Evolutionary conservation across 2,113 vertebrate species (phyloP).

Genomic region (Hippocampus comes): DNA sequence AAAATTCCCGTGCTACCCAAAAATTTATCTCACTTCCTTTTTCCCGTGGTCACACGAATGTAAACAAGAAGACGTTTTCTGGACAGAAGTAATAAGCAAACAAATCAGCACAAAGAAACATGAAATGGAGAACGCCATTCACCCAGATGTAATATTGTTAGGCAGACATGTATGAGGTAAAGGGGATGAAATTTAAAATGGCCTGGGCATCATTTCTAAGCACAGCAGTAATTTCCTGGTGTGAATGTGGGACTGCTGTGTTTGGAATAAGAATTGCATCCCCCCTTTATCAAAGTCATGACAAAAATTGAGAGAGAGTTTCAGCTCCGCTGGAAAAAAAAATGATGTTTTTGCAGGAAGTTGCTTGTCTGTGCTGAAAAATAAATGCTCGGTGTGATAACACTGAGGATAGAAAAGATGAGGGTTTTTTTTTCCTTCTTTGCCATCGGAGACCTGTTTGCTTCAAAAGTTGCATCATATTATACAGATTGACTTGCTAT

Average conservation of each 20-base stretch:
- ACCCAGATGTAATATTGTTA: neutral
- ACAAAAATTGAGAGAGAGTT: neutral
- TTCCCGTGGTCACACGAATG: too few species aligned
- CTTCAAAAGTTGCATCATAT: neutral
- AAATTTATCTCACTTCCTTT: too few species aligned
- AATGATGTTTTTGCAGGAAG: slow-evolving; percentile 19
- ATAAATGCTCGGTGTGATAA: neutral
- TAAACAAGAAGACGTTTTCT: too few species aligned
- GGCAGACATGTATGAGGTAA: neutral
- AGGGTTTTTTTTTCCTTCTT: neutral
- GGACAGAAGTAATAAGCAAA: too few species aligned
- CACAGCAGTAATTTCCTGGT: slow-evolving; percentile 12
- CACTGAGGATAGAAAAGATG: slow-evolving; percentile 1
- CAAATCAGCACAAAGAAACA: too few species aligned
- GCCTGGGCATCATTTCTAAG: neutral
- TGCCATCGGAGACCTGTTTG: neutral
- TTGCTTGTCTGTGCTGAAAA: slow-evolving; percentile 6
- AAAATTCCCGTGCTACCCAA: too few species aligned
- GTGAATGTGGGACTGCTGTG: neutral
- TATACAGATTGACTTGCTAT: neutral
- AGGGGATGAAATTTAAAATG: neutral
- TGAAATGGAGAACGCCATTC: too few species aligned
- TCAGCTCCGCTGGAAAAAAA: neutral
- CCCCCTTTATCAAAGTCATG: slow-evolving; percentile 3
- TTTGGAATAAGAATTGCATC: neutral